Base-by-base conservation (phyloP, 1,140 invertebrate species). In the Eriocheir sinensis region DNA sequence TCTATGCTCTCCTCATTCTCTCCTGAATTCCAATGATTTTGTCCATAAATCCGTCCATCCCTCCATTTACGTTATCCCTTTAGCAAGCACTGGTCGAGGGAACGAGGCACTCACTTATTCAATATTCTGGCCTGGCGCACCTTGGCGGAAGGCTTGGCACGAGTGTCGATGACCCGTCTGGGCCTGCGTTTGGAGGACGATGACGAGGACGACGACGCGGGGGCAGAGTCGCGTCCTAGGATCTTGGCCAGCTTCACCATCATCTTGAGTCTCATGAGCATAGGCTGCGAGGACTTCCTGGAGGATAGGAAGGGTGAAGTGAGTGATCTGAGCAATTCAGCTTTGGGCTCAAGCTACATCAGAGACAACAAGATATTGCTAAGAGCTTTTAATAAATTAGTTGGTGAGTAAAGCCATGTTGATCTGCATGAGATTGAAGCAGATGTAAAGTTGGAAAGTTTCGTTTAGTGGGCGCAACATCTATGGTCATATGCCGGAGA, bases 111-210 rank as follows among this genome's bases (percentile, higher is more conserved):
- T 72, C 27, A 72, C 60, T 72, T 72, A 8, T 8, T 72, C 0
- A 72, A 1, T 72, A 72, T 72, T n/a, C 60, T 72, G 12, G 60
- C 60, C n/a, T 72, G 60, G 60, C 60, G 60, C 60, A 72, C 21
- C 60, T 72, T 72, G 60, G 60, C 27, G 60, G 60, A 72, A 72
- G 60, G 60, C 60, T n/a, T 72, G 60, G 60, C 60, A n/a, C 60
- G 60, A 0, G 60, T 72, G 60, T 72, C 60, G 8, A 72, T 72
- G 0, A 72, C 60, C n/a, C 60, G 27, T 21, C 60, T 72, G 12
- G 17, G 60, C 60, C 60, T 27, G 6, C 60, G 60, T n/a, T 72
- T 72, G 27, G 60, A 72, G 17, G 60, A 72, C 6, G 60, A 27
- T 4, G 60, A 72, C 2, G 8, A 72, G 15, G 4, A 48, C 44